These are phyloP conservation scores for Callospermophilus lateralis DNA, from an alignment of 2,113 vertebrate genomes.

Conservation along the genomic window DNA sequence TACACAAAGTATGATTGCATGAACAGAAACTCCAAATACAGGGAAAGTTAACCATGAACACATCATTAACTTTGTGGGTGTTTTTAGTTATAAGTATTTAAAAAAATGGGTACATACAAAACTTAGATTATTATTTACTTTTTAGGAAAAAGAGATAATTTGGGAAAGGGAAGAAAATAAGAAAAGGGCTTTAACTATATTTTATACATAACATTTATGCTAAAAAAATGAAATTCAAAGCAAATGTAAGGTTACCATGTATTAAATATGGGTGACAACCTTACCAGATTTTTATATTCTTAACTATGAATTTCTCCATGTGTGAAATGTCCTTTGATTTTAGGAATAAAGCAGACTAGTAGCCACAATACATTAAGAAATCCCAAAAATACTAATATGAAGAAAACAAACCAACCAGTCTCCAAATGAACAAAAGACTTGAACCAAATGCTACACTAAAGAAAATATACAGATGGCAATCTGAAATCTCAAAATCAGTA, in stretches of 20 bases:
- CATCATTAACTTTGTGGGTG: neutral
- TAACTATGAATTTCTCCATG: neutral
- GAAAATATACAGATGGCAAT: neutral
- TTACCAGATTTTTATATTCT: neutral
- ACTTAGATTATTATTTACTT: neutral
- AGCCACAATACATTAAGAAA: neutral
- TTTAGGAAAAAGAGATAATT: neutral
- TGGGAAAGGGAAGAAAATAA: too few species aligned
- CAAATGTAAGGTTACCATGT: neutral
- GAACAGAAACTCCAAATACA: neutral
- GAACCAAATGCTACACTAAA: neutral
- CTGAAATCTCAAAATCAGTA: neutral
- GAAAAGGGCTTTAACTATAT: neutral
- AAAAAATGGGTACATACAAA: neutral
- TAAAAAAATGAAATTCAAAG: neutral
- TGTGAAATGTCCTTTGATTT: neutral
- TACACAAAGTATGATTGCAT: rapidly evolving
- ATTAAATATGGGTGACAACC: neutral
- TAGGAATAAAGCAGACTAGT: neutral
- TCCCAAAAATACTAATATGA: neutral
- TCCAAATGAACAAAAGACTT: neutral
- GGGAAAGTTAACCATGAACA: too few species aligned
- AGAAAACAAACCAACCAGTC: neutral
- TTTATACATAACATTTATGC: neutral
- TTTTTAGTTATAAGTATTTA: neutral